Percentiles rank a stretch among this genome's conserved stretches.
These are phyloP conservation scores for Diaprepes abbreviatus DNA, from an alignment of 2,888 invertebrate species.

Conservation along the genomic window DNA sequence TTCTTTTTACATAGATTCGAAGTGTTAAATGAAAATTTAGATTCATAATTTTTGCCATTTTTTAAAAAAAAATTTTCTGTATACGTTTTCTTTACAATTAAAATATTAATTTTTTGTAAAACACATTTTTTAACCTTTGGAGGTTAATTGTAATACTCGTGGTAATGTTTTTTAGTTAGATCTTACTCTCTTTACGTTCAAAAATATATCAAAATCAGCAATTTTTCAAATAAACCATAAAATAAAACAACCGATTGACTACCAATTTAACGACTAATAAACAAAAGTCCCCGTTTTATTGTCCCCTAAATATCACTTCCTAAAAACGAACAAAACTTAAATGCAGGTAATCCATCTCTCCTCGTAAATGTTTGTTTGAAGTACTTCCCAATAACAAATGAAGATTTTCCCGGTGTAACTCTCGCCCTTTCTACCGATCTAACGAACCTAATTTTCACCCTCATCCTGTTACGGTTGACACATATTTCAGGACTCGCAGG, in stretches of 20 bases:
- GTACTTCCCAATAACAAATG: conserved; percentile 33
- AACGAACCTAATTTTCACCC: conserved; percentile 61
- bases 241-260: neutral
- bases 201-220: no score
- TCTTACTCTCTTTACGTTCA: no score
- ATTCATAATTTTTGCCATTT: no score
- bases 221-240: no score
- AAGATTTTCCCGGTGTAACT: conserved; percentile 26
- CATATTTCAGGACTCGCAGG: conserved; percentile 53
- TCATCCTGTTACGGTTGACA: conserved; percentile 56
- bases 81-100: no score
- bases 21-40: no score
- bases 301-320: conserved; percentile 31
- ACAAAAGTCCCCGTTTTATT: neutral
- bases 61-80: no score
- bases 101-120: no score
- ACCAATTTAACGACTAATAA: neutral
- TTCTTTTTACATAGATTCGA: no score
- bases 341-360: conserved; percentile 27
- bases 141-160: no score
- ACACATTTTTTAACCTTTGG: no score
- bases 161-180: no score
- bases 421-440: conserved; percentile 51
- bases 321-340: conserved; percentile 4
- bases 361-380: conserved; percentile 32